A percentile compares a stretch with the other conserved stretches of the same genome.
phyloP scores from a whole-genome alignment of 2,797 vertebrate species.

The Paramormyrops hopkinsi region DNA sequence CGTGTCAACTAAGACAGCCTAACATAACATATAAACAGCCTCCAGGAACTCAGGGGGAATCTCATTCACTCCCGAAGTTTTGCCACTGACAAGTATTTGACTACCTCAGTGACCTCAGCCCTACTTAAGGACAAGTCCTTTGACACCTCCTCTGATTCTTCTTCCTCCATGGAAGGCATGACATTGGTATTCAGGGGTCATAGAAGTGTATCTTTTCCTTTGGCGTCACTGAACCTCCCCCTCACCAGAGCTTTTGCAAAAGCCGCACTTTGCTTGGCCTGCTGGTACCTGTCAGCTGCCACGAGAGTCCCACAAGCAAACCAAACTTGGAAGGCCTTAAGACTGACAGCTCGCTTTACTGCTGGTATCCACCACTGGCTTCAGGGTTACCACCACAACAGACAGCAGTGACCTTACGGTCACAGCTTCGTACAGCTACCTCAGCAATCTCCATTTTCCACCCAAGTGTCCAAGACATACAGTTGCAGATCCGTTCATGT shows the following conservation, averaged over 20 bases:
- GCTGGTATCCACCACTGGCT: background rate
- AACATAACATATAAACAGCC: background rate
- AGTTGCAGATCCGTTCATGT: background rate
- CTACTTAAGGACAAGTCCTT: too few species aligned
- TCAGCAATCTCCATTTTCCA: background rate
- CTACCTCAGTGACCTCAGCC: too few species aligned
- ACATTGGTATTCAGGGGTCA: too few species aligned
- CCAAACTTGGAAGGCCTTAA: background rate
- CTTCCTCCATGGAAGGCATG: too few species aligned
- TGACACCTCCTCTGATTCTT: too few species aligned
- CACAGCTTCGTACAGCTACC: background rate
- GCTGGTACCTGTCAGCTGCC: background rate
- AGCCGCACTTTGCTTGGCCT: background rate
- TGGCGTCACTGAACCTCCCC: too few species aligned
- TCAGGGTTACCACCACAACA: background rate
- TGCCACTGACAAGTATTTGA: too few species aligned
- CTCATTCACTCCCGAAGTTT: too few species aligned
- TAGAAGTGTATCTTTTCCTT: too few species aligned
- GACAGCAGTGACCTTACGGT: too few species aligned
- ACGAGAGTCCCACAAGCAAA: background rate
- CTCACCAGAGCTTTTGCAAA: too few species aligned
- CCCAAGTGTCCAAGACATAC: background rate
- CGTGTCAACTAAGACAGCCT: background rate
- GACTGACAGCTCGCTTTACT: background rate
- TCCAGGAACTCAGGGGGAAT: too few species aligned